Evolutionary conservation across 2,888 invertebrate genomes (phyloP), one percentile per base, ranked within the genome.

Genomic region (Rhopalosiphum nymphaeae): DNA sequence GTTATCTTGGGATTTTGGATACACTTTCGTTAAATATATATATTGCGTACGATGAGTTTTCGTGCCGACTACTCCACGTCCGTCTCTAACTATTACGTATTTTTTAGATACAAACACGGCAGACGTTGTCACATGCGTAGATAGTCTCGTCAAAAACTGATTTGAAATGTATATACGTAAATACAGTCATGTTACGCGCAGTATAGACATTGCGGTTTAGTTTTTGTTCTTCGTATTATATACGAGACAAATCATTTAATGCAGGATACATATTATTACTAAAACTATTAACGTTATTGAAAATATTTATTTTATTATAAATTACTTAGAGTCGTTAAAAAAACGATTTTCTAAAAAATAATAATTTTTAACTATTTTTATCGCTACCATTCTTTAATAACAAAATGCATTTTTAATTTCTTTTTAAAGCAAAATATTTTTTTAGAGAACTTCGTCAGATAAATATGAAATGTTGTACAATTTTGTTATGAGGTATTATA

Each of bases 1-100:
- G 88, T 93, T 93, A 93, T 93, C 88, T 93, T 29, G n/a, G 44
- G 89, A 78, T 92, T 92, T 88, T 53, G 61, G 36, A n/a, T 53
- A 44, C 26, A 61, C 42, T 29, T 57, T 25, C 16, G 61, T 89
- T 61, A 89, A 21, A 53, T 89, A 44, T 42, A 89, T 44, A 42
- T 56, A 89, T 29, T 13, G 25, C 42, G 78, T 78, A 44, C 1
- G 25, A 36, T 21, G 21, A 57, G 26, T 89, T 67, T 67, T 29
- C 21, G 89, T 61, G 42, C 42, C 11, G 84, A 85, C 84, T 42
- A 42, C 25, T 44, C 4, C 44, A 10, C 29, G 84, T 25, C 16
- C 87, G 5, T n/a, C 53, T 49, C 25, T 88, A 56, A 88, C 88
- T 36, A 25, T 26, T 10, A 56, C 42, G 53, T 46, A 46, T 46